Conservation (phyloP, 2,888 invertebrate genomes). For the Drosophila phalerata region DNA sequence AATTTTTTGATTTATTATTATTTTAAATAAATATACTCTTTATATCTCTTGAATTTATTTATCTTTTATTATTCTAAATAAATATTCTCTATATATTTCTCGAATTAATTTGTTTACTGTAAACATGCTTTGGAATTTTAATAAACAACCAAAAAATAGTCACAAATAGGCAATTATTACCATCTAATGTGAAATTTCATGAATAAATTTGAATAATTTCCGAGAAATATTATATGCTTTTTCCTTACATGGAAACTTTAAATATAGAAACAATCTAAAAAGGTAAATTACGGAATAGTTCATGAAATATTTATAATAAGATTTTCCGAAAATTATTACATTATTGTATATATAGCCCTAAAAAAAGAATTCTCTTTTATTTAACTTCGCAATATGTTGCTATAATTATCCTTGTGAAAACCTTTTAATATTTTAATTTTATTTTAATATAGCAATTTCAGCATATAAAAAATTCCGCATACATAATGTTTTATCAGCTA, state of each 20-base stretch:
- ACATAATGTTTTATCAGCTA: slow-evolving; percentile 38
- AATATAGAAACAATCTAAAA: not conserved
- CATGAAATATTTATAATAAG: not conserved
- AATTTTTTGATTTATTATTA: too few species aligned
- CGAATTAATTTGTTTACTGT: too few species aligned
- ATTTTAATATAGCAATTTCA: not conserved
- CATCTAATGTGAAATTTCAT: not conserved
- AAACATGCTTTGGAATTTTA: not conserved
- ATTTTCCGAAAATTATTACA: too few species aligned
- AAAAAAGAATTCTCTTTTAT: not conserved
- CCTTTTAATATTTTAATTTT: not conserved
- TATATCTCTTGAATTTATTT: too few species aligned
- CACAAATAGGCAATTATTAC: too few species aligned
- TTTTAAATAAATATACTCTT: too few species aligned
- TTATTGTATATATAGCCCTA: not conserved
- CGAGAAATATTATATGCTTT: not conserved
- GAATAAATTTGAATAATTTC: not conserved
- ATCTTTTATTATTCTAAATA: too few species aligned
- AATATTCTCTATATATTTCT: too few species aligned
- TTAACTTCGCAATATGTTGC: not conserved
- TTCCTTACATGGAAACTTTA: not conserved
- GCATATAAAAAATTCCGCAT: not conserved
- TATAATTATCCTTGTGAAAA: not conserved
- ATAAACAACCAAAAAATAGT: not conserved
- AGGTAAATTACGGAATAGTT: not conserved